Evolutionary conservation across 2,888 invertebrate species (phyloP).

Genomic region (Julus scanicus): DNA sequence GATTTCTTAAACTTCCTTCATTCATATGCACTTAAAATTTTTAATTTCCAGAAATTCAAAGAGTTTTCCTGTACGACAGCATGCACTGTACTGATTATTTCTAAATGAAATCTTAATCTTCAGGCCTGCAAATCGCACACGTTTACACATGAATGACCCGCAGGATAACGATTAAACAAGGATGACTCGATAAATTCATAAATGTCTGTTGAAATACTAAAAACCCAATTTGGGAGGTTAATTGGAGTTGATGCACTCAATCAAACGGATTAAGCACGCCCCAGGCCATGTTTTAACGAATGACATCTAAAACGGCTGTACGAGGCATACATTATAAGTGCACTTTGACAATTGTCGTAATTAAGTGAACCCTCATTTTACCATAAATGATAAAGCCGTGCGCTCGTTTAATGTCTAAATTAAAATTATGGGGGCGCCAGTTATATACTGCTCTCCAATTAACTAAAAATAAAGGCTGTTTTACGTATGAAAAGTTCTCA

Average conservation of each 20-base stretch:
- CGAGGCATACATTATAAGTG: background rate
- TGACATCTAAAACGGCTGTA: background rate
- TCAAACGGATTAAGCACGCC: background rate
- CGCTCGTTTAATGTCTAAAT: background rate
- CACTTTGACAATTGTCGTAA: background rate
- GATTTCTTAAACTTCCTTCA: too few relatives aligned
- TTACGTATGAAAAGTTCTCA: background rate
- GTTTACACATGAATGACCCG: background rate
- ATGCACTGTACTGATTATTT: too few relatives aligned
- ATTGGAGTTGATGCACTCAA: background rate
- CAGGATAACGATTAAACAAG: background rate
- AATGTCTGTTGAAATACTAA: background rate
- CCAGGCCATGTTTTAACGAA: background rate
- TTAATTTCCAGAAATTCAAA: background rate
- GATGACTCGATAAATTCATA: background rate
- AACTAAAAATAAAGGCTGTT: background rate
- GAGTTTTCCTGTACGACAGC: too few relatives aligned
- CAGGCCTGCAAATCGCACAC: background rate
- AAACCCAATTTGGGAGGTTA: background rate
- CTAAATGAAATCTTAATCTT: background rate
- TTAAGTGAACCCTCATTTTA: background rate
- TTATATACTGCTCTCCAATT: background rate
- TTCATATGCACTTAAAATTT: too few relatives aligned
- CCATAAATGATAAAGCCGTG: background rate
- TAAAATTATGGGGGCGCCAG: background rate